These are phyloP conservation scores for Laupala kohalensis DNA, from an alignment of 1,140 invertebrate genomes.

Conservation along the genomic window DNA sequence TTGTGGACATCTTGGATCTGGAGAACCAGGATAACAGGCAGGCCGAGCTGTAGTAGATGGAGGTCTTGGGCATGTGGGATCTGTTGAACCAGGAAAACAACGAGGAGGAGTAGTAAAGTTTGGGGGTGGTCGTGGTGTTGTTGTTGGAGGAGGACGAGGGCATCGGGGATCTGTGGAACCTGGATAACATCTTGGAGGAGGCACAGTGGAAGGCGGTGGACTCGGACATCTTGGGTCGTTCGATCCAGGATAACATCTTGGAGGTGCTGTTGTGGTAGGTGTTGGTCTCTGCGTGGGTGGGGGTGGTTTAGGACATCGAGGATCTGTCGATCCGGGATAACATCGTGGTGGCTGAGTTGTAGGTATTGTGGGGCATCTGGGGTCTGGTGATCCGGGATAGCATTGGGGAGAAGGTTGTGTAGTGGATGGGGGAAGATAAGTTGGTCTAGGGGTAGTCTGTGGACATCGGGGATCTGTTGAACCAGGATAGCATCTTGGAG, in stretches of 20 bases:
- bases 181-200: slow-evolving; percentile 21
- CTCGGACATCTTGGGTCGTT: slow-evolving; percentile 21
- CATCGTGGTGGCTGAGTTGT: slow-evolving; percentile 11
- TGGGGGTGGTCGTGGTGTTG: slow-evolving; percentile 16
- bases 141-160: slow-evolving; percentile 17
- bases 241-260: slow-evolving; percentile 19
- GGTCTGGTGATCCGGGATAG: slow-evolving; percentile 27
- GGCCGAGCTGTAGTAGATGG: slow-evolving; percentile 15
- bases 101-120: slow-evolving; percentile 18
- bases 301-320: slow-evolving; percentile 20
- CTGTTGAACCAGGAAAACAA: slow-evolving; percentile 25
- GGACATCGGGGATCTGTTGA: slow-evolving; percentile 27
- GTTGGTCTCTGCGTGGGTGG: slow-evolving; percentile 18
- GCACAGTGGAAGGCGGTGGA: slow-evolving; percentile 14
- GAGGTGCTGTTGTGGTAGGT: slow-evolving; percentile 14
- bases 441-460: slow-evolving; percentile 18
- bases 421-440: not conserved
- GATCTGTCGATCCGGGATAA: slow-evolving; percentile 20
- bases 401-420: slow-evolving; percentile 12
- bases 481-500: slow-evolving; percentile 25
- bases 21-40: slow-evolving; percentile 12
- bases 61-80: slow-evolving; percentile 21
- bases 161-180: slow-evolving; percentile 27
- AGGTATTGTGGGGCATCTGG: slow-evolving; percentile 22
- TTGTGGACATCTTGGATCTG: slow-evolving; percentile 18